phyloP scores from a whole-genome alignment of 2,888 invertebrate genomes.

The Cryptocheilus praepositus region DNA sequence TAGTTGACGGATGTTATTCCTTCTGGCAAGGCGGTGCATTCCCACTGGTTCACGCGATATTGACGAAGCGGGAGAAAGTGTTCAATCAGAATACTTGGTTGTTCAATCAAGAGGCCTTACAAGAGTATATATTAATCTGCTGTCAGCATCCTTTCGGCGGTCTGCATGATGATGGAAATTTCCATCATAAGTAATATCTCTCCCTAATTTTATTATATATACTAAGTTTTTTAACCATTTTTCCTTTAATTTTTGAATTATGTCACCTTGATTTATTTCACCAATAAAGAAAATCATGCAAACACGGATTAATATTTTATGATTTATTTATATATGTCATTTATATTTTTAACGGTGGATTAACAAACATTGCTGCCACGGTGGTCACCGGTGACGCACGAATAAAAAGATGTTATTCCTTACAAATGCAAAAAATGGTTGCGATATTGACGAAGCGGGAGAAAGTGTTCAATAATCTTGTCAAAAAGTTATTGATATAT shows the following conservation, averaged over 20 bases:
- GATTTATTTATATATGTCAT: not conserved
- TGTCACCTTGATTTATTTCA: too few species aligned
- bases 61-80: slow-evolving; percentile 76
- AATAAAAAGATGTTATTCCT: slow-evolving; percentile 99
- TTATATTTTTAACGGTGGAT: slow-evolving; percentile 84
- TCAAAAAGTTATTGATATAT: too few species aligned
- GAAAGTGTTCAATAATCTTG: slow-evolving; percentile 57
- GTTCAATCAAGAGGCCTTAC: slow-evolving; percentile 91
- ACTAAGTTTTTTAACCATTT: too few species aligned
- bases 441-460: slow-evolving; percentile 80
- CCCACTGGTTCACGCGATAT: slow-evolving; percentile 88
- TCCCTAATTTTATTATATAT: too few species aligned
- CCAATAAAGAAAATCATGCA: too few species aligned
- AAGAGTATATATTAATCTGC: slow-evolving; percentile 95
- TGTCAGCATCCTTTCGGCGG: slow-evolving; percentile 94
- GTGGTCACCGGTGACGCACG: slow-evolving; percentile 97
- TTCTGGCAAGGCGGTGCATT: slow-evolving; percentile 99
- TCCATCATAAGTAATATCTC: too few species aligned
- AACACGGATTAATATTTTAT: too few species aligned
- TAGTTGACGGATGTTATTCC: slow-evolving; percentile 99
- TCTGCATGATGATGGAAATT: slow-evolving; percentile 92
- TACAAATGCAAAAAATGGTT: slow-evolving; percentile 98
- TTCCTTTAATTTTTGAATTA: too few species aligned
- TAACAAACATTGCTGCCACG: slow-evolving; percentile 95
- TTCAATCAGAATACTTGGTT: slow-evolving; percentile 78